These are phyloP conservation scores for Falco cherrug DNA, from an alignment of 2,797 vertebrate species.

Conservation along the genomic window DNA sequence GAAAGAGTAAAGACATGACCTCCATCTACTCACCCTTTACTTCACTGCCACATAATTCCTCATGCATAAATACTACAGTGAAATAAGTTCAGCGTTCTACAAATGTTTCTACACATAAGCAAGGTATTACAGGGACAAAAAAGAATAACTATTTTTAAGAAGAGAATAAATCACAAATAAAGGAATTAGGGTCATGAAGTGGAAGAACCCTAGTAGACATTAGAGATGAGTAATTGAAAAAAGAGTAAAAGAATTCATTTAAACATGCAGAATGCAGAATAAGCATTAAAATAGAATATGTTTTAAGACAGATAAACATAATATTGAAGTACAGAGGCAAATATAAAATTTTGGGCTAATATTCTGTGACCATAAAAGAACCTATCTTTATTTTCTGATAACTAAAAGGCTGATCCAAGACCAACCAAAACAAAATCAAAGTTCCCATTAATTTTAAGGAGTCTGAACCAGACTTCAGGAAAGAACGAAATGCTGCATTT, in stretches of 20 bases:
- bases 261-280: neutral
- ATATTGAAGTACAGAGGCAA: neutral
- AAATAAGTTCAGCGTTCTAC: slow-evolving; percentile 33
- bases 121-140: neutral
- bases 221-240: slow-evolving; percentile 6
- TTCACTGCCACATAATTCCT: slow-evolving; percentile 5
- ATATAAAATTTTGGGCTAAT: neutral
- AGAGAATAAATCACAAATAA: slow-evolving; percentile 40
- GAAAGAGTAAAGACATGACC: slow-evolving; percentile 5
- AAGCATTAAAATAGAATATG: neutral
- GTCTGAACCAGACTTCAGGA: neutral
- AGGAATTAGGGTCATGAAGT: neutral
- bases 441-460: neutral
- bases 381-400: neutral
- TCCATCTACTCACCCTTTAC: neutral
- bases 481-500: neutral
- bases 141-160: neutral
- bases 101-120: slow-evolving; percentile 51
- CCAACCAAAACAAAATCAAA: neutral
- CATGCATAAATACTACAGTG: neutral
- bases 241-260: neutral
- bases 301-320: neutral
- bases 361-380: neutral
- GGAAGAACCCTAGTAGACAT: neutral
- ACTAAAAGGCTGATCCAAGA: neutral